A percentile compares a stretch with the other conserved stretches of the same genome.
phyloP scores from a whole-genome alignment of 2,113 vertebrate genomes.

The Harpagus bidentatus region DNA sequence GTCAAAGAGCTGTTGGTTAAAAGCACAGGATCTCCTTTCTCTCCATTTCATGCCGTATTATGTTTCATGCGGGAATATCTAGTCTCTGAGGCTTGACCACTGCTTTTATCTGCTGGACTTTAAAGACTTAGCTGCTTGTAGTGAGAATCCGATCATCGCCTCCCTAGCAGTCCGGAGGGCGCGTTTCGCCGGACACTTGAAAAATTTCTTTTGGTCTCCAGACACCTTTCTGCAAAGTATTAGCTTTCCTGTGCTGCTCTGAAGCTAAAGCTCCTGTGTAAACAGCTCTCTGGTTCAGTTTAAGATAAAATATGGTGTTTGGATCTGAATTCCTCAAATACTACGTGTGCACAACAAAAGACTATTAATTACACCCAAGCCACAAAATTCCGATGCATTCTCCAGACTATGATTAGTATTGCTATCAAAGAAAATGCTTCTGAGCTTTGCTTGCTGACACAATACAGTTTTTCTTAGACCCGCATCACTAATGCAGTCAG shows the following conservation, averaged over 20 bases:
- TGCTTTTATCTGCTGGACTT: slow-evolving; percentile 76
- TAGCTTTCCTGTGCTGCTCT: slow-evolving; percentile 24
- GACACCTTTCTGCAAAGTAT: slow-evolving; percentile 41
- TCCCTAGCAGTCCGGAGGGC: neutral
- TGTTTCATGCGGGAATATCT: slow-evolving; percentile 49
- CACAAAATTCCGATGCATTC: neutral
- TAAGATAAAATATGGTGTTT: neutral
- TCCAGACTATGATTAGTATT: neutral
- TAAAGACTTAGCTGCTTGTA: slow-evolving; percentile 74
- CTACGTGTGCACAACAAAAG: neutral
- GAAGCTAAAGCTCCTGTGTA: slow-evolving; percentile 9
- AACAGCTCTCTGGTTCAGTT: slow-evolving; percentile 32
- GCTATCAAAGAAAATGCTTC: neutral
- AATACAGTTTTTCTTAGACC: neutral
- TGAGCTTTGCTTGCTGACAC: neutral
- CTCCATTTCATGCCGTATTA: slow-evolving; percentile 58
- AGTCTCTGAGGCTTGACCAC: slow-evolving; percentile 37
- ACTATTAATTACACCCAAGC: neutral
- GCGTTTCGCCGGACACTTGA: neutral
- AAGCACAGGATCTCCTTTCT: slow-evolving; percentile 48
- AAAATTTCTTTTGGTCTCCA: slow-evolving; percentile 36
- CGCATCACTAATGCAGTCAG: neutral
- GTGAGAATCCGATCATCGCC: slow-evolving; percentile 65
- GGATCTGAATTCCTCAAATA: neutral
- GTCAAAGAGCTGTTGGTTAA: slow-evolving; percentile 60